Base-by-base conservation (phyloP, 2,797 vertebrate species). In the Aplochiton taeniatus region DNA sequence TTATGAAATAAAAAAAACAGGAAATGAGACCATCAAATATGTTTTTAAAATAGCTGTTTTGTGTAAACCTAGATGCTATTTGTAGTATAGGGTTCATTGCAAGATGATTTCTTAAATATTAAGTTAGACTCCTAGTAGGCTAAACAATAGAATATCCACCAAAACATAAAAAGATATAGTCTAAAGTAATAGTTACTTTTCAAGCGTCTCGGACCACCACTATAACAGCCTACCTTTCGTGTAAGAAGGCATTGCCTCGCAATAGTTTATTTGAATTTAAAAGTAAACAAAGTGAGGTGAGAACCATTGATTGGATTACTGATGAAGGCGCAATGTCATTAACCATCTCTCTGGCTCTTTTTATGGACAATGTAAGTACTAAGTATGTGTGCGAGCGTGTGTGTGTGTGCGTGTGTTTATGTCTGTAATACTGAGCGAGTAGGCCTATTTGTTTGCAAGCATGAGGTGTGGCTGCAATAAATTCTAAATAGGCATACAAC, bases 251-350 rank as follows among this genome's bases (percentile, higher is more conserved):
- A 9, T 51, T 66, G 58, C 66, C 8, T 75, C 53, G 73, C 58
- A 75, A 49, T 57, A 66, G 72, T 74, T 74, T 77, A 73, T 84
- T 59, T 74, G 65, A 78, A 82, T 63, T 65, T 72, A 77, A 70
- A 72, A 83, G 74, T 75, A 70, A 53, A 52, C 66, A 2, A 2
- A 63, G 74, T 73, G 58, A 75, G 44, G 16, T 47, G 16, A 44
- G n/a, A 47, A 46, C 73, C 49, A 69, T 14, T 83, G 82, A 85
- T 85, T 78, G 74, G 72, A 85, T 86, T 75, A 81, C 77, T 73
- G 76, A 41, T 67, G 43, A 44, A 42, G 46, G 20, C 9, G 1
- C 52, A 51, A 61, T 46, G 17, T 4, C 11, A 46, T 51, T 51
- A 46, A 11, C 11, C 31, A n/a, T 54, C 14, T n/a, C 31, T 8